Conservation (phyloP, 2,888 invertebrate species). For the Trichacis sp. region DNA sequence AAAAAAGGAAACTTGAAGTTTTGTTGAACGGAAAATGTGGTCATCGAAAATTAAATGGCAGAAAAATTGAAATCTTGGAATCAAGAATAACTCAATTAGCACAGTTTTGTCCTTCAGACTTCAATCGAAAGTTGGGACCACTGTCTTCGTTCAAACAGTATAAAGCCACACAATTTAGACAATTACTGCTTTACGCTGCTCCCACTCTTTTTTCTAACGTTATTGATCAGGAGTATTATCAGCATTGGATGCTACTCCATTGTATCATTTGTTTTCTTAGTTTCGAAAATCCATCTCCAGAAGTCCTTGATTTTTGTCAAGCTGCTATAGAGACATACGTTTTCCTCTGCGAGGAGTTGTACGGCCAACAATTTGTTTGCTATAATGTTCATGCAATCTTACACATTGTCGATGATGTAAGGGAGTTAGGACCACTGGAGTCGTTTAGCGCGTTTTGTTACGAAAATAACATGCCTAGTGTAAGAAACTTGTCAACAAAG, state of each 20-base stretch:
- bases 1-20: too few relatives aligned
- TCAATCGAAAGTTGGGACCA: conserved; percentile 41
- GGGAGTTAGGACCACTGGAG: conserved; percentile 23
- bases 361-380: conserved; percentile 19
- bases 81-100: too few relatives aligned
- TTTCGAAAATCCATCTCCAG: too few relatives aligned
- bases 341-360: conserved; percentile 17
- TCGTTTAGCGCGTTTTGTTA: conserved; percentile 31
- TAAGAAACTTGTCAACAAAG: too few relatives aligned
- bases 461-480: conserved; percentile 34
- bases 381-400: conserved; percentile 33
- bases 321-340: background rate
- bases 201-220: conserved; percentile 42
- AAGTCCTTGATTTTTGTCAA: background rate
- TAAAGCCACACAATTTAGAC: conserved; percentile 50
- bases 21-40: too few relatives aligned
- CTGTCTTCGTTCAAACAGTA: conserved; percentile 36
- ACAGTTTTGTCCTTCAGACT: conserved; percentile 47
- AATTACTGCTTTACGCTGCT: conserved; percentile 49
- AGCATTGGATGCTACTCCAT: conserved; percentile 46
- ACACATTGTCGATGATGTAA: conserved; percentile 32
- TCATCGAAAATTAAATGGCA: too few relatives aligned
- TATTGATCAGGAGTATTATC: conserved; percentile 34
- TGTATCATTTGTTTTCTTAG: conserved; percentile 30
- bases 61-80: too few relatives aligned